Evolutionary conservation across 2,797 vertebrate genomes (phyloP).

Genomic region (Falco berigora): DNA sequence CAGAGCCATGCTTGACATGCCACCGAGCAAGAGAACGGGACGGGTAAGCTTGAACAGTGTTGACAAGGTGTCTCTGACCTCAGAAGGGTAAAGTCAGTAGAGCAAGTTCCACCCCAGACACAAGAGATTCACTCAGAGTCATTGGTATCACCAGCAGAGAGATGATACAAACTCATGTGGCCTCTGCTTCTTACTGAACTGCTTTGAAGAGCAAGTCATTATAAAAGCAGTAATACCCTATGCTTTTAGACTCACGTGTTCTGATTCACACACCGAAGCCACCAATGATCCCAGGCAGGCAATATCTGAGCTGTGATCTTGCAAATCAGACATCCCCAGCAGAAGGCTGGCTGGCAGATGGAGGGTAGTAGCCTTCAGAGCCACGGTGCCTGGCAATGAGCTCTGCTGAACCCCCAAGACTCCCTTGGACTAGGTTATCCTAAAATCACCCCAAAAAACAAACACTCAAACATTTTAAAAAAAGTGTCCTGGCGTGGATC

Average conservation of each 20-base stretch:
- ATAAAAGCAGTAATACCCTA: accelerated
- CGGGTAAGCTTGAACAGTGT: neutral
- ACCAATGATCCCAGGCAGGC: accelerated
- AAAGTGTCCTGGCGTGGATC: neutral
- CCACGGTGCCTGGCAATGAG: accelerated
- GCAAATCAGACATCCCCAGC: neutral
- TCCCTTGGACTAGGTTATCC: neutral
- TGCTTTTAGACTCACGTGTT: accelerated
- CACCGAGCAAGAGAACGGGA: accelerated
- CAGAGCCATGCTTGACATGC: neutral
- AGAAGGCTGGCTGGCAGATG: neutral
- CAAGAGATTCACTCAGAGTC: neutral
- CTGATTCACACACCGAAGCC: accelerated
- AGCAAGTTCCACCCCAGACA: neutral
- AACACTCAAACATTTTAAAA: too few species aligned
- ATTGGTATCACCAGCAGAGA: accelerated
- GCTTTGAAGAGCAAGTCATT: neutral
- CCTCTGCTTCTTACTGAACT: neutral
- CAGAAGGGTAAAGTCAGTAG: accelerated
- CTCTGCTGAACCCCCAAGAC: accelerated
- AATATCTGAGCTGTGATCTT: accelerated
- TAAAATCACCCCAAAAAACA: neutral
- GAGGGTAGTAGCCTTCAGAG: too few species aligned
- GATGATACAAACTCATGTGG: accelerated
- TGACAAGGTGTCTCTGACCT: neutral